Percentiles rank a stretch among this genome's conserved stretches.
phyloP scores from a whole-genome alignment of 2,888 invertebrate genomes.

The Athripsodes cinereus region DNA sequence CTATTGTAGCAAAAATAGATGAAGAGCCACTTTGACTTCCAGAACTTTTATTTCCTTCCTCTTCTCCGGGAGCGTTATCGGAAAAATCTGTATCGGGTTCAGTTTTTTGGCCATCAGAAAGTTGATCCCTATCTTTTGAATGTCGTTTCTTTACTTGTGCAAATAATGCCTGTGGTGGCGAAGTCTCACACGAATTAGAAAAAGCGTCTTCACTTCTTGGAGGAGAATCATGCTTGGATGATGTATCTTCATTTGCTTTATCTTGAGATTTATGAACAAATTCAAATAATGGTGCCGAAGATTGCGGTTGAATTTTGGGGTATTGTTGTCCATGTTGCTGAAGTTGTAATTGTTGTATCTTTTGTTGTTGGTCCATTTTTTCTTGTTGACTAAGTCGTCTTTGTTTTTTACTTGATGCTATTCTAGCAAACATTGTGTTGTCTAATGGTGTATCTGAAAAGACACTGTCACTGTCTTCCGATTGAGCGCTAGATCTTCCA shows the following conservation, averaged over 20 bases:
- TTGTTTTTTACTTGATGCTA: conserved; percentile 45
- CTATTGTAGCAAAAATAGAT: conserved; percentile 65
- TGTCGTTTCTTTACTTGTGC: conserved; percentile 48
- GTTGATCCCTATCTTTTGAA: conserved; percentile 43
- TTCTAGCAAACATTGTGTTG: conserved; percentile 57
- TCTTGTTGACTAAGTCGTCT: conserved; percentile 47
- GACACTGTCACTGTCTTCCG: conserved; percentile 70
- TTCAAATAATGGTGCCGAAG: conserved; percentile 30
- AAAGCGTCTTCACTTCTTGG: conserved; percentile 26
- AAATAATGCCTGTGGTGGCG: conserved; percentile 39
- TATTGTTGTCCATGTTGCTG: conserved; percentile 44
- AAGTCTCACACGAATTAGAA: conserved; percentile 28
- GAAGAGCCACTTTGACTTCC: conserved; percentile 58
- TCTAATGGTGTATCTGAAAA: conserved; percentile 65
- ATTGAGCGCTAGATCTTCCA: conserved; percentile 59
- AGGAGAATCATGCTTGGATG: conserved; percentile 27
- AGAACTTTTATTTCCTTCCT: conserved; percentile 54
- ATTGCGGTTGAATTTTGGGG: conserved; percentile 35
- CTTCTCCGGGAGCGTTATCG: conserved; percentile 53
- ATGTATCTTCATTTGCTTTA: conserved; percentile 1
- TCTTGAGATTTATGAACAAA: conserved; percentile 28
- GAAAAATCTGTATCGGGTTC: conserved; percentile 55
- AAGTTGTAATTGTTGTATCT: conserved; percentile 40
- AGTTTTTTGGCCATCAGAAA: conserved; percentile 47
- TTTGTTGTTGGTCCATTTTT: conserved; percentile 46